These are phyloP conservation scores for Semibalanus balanoides DNA, from an alignment of 1,140 invertebrate genomes.

Conservation along the genomic window DNA sequence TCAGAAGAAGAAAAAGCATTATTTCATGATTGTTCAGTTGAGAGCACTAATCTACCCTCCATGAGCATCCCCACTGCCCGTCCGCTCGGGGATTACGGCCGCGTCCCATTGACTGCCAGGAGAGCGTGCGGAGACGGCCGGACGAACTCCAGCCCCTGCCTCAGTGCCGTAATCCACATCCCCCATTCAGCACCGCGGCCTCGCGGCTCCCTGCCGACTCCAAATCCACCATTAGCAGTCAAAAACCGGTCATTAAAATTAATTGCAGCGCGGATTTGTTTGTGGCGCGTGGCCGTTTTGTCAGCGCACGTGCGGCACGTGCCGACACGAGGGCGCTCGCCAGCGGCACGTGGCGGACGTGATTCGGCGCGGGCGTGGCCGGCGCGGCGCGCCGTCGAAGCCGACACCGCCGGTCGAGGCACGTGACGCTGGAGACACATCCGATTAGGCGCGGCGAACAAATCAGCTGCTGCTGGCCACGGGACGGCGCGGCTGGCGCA, in stretches of 20 bases:
- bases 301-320: not conserved
- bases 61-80: too few relatives aligned
- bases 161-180: not conserved
- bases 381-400: too few relatives aligned
- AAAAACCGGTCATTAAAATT: conserved; percentile 5
- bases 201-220: not conserved
- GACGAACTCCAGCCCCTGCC: too few relatives aligned
- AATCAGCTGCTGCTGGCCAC: too few relatives aligned
- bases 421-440: not conserved
- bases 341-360: not conserved
- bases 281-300: not conserved
- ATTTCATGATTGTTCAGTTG: too few relatives aligned
- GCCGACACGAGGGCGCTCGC: not conserved
- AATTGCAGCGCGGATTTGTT: conserved; percentile 4
- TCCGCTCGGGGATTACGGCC: too few relatives aligned
- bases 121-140: too few relatives aligned
- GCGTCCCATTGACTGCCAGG: too few relatives aligned
- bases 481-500: too few relatives aligned
- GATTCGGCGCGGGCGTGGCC: not conserved
- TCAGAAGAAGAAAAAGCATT: too few relatives aligned
- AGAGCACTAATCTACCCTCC: too few relatives aligned
- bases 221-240: conserved; percentile 1
- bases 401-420: too few relatives aligned
- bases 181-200: not conserved
- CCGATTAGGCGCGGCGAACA: not conserved